Base-by-base conservation (phyloP, 2,797 vertebrate genomes). In the Zenarchopterus dispar region DNA sequence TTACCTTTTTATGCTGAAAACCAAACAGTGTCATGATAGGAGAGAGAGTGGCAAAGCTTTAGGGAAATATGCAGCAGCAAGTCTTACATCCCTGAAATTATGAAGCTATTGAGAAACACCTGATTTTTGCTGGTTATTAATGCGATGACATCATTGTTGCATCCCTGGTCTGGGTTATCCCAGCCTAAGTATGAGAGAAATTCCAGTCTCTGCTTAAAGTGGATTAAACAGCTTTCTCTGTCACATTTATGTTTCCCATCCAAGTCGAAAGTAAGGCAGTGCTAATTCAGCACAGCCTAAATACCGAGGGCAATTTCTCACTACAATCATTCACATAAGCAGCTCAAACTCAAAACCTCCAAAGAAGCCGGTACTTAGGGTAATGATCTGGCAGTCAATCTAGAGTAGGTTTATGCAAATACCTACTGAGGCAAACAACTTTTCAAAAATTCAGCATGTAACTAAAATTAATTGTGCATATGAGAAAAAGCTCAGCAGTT, bases 161-260 rank as follows among this genome's bases (percentile, higher is more conserved):
- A 23, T 70, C 59, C 26, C 36, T 13, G 41, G 43, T 72, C 2
- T 19, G 47, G 67, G 72, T 75, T 70, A 77, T 83, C 82, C 70
- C 57, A 76, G 71, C 69, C 28, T 4, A 64, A 75, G 56, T 56
- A 62, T 68, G 73, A 58, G 58, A 60, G 44, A 72, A 84, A 69
- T 59, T 68, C 50, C 56, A 70, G 57, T 62, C 46, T 58, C 48
- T 71, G 36, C 65, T 78, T 71, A 61, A 78, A 85, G 70, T 72
- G 52, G 78, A 86, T 80, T 83, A 83, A 84, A 78, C 45, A 13
- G 65, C 54, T 76, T 75, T 81, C 72, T 57, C 57, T 73, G 62
- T 74, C 59, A 83, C 45, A 74, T 83, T 15, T 62, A 77, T 73
- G 48, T 64, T 70, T 70, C 54, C 65, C 66, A 61, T 67, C 60